These are phyloP conservation scores for Mechanitis mazaeus DNA, from an alignment of 2,888 invertebrate genomes.

Conservation along the genomic window DNA sequence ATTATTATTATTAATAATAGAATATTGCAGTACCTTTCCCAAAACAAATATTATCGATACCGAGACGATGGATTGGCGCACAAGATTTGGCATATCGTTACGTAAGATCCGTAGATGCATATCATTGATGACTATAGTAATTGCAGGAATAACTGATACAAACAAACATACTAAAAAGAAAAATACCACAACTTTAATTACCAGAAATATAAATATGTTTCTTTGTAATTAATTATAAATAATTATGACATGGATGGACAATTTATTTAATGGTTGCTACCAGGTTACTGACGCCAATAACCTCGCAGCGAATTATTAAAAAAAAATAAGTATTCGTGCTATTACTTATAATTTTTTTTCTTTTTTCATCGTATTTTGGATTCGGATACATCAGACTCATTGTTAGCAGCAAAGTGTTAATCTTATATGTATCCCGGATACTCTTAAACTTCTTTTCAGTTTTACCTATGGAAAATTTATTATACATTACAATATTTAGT, in stretches of 20 bases:
- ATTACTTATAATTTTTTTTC: conserved; percentile 19
- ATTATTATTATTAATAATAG: conserved; percentile 4
- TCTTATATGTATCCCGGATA: conserved; percentile 25
- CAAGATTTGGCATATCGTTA: conserved; percentile 27
- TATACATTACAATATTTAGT: not conserved
- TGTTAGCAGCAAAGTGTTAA: conserved; percentile 22
- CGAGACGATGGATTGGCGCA: conserved; percentile 27
- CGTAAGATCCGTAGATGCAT: conserved; percentile 22
- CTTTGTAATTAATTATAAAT: not conserved
- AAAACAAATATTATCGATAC: conserved; percentile 19
- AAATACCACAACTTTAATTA: not conserved
- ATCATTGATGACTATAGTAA: conserved; percentile 19
- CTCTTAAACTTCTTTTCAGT: conserved; percentile 24
- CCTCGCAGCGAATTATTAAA: no score
- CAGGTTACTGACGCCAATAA: no score
- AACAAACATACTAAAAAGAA: conserved; percentile 17
- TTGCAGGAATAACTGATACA: conserved; percentile 12
- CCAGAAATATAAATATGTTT: not conserved
- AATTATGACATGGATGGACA: no score
- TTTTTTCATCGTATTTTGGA: conserved; percentile 19
- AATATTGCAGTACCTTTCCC: conserved; percentile 18
- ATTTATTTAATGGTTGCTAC: not conserved
- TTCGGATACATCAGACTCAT: conserved; percentile 30
- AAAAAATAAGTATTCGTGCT: not conserved
- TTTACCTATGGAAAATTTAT: not conserved